Evolutionary conservation across 2,888 invertebrate genomes (phyloP), one percentile per base, ranked within the genome.

Genomic region (Stegana nigrithorax): DNA sequence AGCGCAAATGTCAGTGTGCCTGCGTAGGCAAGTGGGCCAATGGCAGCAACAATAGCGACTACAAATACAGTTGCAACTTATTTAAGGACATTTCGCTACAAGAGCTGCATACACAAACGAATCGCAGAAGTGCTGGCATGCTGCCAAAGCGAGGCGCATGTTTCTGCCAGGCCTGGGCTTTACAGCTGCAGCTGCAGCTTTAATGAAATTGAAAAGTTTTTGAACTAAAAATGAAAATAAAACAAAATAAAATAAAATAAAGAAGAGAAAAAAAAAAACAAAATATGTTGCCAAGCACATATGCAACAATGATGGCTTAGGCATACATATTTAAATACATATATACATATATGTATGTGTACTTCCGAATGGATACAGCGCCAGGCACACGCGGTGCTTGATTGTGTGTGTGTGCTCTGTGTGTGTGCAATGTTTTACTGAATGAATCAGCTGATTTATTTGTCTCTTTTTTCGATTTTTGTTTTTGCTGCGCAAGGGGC

Each of bases 381-480:
- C n/a, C n/a, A n/a, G n/a, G n/a, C n/a, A n/a, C n/a, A n/a, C n/a
- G n/a, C n/a, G n/a, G n/a, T n/a, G n/a, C n/a, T n/a, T n/a, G n/a
- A n/a, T n/a, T n/a, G n/a, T n/a, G n/a, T n/a, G n/a, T n/a, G n/a
- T n/a, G n/a, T n/a, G n/a, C n/a, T n/a, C n/a, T 14, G 44, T 19
- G 19, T 19, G 3, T 44, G 19, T 32, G 63, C 58, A 66, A 63
- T 66, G 57, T 70, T 75, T 78, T 75, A 75, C 76, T 75, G 74
- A 75, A 80, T 80, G 75, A 75, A 75, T 78, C 80, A 73, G 78
- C 78, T 75, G 80, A 75, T 75, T 80, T 75, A 80, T 80, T n/a
- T n/a, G n/a, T n/a, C n/a, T n/a, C n/a, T n/a, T n/a, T n/a, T n/a
- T n/a, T n/a, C n/a, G n/a, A n/a, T n/a, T n/a, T n/a, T n/a, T n/a